Base-by-base conservation (phyloP, 1,140 invertebrate genomes). In the Euschistus heros region DNA sequence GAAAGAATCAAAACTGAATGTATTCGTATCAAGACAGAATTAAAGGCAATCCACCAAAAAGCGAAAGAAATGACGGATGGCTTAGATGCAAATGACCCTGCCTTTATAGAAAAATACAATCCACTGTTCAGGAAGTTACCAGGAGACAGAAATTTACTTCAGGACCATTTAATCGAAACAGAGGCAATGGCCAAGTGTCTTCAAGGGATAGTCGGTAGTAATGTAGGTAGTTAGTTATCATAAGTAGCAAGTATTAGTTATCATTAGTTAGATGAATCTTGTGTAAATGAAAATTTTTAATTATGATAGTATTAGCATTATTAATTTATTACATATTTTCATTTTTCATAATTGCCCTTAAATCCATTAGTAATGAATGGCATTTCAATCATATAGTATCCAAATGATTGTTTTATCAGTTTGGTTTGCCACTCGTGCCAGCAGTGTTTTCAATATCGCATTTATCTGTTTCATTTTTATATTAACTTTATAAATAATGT, bases 171-270 rank as follows among this genome's bases (percentile, higher is more conserved):
- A 44, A 76, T 81, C 54, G 80, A 83, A 27, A 72, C 82, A n/a
- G 79, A 85, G 72, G 81, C 82, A 0, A 80, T 83, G 73, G 80
- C 86, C 55, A 81, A 81, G 50, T 86, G 82, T 71, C 78, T 87
- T 74, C 77, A 76, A 15, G 75, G 75, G 7, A 78, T 76, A 10
- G 75, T 80, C 62, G 77, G 82, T 24, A 37, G 57, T 59, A 50
- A 44, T 37, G 62, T 63, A n/a, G 26, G 24, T 37, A 13, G 10
- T n/a, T 50, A n/a, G n/a, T 44, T 44, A 44, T 44, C 7, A 10
- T 44, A 7, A 10, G 8, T 44, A n/a, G n/a, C n/a, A n/a, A n/a
- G n/a, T n/a, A n/a, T n/a, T n/a, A n/a, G n/a, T 17, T 10, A 17
- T 44, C 42, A 7, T 10, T 44, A 44, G 7, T 44, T 17, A 44